Evolutionary conservation across 23 tunicate species (phyloP).

Genomic region (Trididemnum clinides): DNA sequence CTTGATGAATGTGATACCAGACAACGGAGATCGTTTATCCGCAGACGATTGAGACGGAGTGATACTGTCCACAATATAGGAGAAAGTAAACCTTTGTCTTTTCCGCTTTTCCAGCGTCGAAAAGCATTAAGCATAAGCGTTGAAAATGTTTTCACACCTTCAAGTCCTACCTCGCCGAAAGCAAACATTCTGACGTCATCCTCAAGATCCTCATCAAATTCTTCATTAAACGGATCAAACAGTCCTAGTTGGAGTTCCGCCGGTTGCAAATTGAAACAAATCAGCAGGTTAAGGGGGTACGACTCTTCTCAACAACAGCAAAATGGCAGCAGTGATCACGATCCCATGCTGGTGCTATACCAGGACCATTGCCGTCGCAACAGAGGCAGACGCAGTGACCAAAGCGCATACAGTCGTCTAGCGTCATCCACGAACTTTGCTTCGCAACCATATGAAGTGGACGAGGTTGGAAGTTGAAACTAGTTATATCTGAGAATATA

Average conservation of each 20-base stretch:
- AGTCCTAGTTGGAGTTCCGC: slow-evolving; percentile 16
- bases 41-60: slow-evolving; percentile 21
- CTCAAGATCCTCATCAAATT: slow-evolving; percentile 55
- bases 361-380: slow-evolving; percentile 39
- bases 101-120: slow-evolving; percentile 2
- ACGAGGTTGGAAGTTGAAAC: background rate
- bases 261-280: slow-evolving; percentile 1
- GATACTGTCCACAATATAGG: background rate
- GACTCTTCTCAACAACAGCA: background rate
- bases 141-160: slow-evolving; percentile 33
- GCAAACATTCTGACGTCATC: slow-evolving; percentile 39
- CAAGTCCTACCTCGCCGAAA: background rate
- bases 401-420: background rate
- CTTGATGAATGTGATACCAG: background rate
- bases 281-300: background rate
- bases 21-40: background rate
- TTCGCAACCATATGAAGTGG: background rate
- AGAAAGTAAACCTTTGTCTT: background rate
- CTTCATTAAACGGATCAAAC: slow-evolving; percentile 57
- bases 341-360: slow-evolving; percentile 16
- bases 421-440: background rate
- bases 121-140: slow-evolving; percentile 48
- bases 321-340: background rate
- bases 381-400: slow-evolving; percentile 24
- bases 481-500: background rate